These are phyloP conservation scores for Stenodema calcarata DNA, from an alignment of 2,888 invertebrate genomes.

Conservation along the genomic window DNA sequence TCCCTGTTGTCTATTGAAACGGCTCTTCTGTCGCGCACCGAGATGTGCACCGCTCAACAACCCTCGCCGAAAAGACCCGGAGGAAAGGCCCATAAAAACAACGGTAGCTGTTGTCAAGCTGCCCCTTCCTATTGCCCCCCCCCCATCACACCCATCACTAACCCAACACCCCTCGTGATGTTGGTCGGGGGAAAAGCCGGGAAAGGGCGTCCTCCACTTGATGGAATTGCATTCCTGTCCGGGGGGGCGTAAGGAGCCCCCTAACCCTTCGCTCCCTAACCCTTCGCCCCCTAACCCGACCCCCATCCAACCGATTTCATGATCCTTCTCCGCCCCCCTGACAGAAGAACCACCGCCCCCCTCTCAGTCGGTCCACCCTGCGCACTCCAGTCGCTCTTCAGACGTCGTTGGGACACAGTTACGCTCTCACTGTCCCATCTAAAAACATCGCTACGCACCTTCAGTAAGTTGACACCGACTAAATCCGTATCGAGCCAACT, in stretches of 20 bases:
- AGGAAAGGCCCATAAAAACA: conserved; percentile 38
- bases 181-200: not conserved
- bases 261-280: not conserved
- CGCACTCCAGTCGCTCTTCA: conserved; percentile 30
- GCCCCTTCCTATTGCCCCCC: not conserved
- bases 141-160: not conserved
- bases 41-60: too few species aligned
- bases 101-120: conserved; percentile 38
- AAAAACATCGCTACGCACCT: conserved; percentile 14
- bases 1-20: too few species aligned
- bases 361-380: not conserved
- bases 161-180: too few species aligned
- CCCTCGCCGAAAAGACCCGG: too few species aligned
- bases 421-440: not conserved
- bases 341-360: not conserved
- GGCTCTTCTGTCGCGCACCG: too few species aligned
- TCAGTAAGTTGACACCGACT: conserved; percentile 11
- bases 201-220: conserved; percentile 30
- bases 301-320: not conserved
- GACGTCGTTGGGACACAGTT: conserved; percentile 7
- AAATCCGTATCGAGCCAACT: not conserved
- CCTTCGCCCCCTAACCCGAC: not conserved
- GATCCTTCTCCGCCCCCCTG: not conserved
- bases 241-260: conserved; percentile 49
- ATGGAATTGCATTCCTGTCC: conserved; percentile 56